These are phyloP conservation scores for Vanessa cardui DNA, from an alignment of 2,888 invertebrate species.

Conservation along the genomic window DNA sequence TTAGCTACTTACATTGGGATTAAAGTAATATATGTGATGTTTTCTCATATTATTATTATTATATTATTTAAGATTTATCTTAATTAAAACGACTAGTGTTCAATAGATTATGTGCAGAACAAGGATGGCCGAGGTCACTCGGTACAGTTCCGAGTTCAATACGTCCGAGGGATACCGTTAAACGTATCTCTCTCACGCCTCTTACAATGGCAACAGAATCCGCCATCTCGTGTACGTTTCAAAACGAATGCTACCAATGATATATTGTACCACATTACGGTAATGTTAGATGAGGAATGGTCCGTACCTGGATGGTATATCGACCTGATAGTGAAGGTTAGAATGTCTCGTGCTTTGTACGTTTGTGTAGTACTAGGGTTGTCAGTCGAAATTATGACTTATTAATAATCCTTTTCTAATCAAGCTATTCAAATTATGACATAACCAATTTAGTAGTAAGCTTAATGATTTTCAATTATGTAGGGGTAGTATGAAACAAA, in stretches of 20 bases:
- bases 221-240: slow-evolving; percentile 22
- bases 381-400: background rate
- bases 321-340: slow-evolving; percentile 19
- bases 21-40: too few relatives aligned
- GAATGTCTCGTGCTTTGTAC: slow-evolving; percentile 4
- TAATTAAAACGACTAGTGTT: background rate
- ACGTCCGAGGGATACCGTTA: slow-evolving; percentile 45
- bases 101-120: background rate
- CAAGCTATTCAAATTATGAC: too few relatives aligned
- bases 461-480: too few relatives aligned
- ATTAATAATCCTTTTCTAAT: too few relatives aligned
- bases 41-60: too few relatives aligned
- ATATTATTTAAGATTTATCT: background rate
- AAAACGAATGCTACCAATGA: slow-evolving; percentile 26
- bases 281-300: slow-evolving; percentile 24
- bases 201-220: slow-evolving; percentile 38
- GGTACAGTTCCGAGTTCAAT: slow-evolving; percentile 48
- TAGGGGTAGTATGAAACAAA: too few relatives aligned
- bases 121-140: slow-evolving; percentile 35
- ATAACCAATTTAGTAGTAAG: too few relatives aligned
- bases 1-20: too few relatives aligned
- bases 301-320: slow-evolving; percentile 18
- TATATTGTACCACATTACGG: slow-evolving; percentile 25
- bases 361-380: slow-evolving; percentile 2
- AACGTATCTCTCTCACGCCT: slow-evolving; percentile 50